A percentile compares a stretch with the other conserved stretches of the same genome.
phyloP scores from a whole-genome alignment of 2,113 vertebrate genomes.

The Periophthalmus modestus region DNA sequence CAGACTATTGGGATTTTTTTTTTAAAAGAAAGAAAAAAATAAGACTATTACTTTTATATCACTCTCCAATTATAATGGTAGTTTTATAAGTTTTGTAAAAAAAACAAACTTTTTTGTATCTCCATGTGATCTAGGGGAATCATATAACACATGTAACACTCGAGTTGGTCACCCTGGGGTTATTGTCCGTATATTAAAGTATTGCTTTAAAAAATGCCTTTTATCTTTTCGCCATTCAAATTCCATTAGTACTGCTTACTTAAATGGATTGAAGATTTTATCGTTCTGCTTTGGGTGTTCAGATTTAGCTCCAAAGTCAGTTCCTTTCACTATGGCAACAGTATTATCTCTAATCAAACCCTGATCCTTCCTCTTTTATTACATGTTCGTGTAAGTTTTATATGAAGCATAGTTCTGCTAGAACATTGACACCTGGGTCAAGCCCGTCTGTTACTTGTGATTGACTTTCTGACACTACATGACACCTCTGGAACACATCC shows the following conservation, averaged over 20 bases:
- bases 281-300: neutral
- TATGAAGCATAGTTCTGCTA: too few relatives aligned
- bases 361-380: neutral
- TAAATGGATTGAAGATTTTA: constrained; percentile 35
- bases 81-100: too few relatives aligned
- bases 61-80: too few relatives aligned
- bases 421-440: too few relatives aligned
- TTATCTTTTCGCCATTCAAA: constrained; percentile 9
- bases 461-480: constrained; percentile 1
- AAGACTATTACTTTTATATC: too few relatives aligned
- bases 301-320: constrained; percentile 10
- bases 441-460: neutral
- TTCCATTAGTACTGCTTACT: constrained; percentile 33
- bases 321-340: neutral
- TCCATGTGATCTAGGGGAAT: too few relatives aligned
- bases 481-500: neutral
- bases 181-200: constrained; percentile 27
- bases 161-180: constrained; percentile 17
- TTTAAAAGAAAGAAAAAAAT: too few relatives aligned
- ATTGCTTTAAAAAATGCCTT: constrained; percentile 17
- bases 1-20: too few relatives aligned
- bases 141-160: too few relatives aligned
- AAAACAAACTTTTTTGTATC: too few relatives aligned
- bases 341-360: neutral
- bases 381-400: too few relatives aligned